Percentiles rank a stretch among this genome's conserved stretches.
phyloP scores from a whole-genome alignment of 2,113 vertebrate species.

The Bagarius yarrelli region DNA sequence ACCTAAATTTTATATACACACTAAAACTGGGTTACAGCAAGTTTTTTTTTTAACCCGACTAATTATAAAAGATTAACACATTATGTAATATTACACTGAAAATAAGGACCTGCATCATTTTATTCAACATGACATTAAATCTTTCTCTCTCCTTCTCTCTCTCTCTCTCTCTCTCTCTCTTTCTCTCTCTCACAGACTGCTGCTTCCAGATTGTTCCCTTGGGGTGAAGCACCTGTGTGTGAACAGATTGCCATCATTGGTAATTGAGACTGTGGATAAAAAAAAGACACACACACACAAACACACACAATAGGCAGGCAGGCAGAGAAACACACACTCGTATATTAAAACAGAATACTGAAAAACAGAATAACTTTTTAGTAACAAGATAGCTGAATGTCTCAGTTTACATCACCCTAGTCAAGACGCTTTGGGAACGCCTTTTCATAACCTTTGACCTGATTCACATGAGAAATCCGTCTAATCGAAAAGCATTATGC shows the following conservation, averaged over 20 bases:
- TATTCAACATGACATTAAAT: background rate
- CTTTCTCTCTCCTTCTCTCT: background rate
- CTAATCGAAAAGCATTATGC: too few relatives aligned
- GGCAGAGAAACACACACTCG: background rate
- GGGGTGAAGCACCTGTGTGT: constrained; percentile 46
- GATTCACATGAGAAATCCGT: too few relatives aligned
- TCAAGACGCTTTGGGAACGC: too few relatives aligned
- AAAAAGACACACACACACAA: constrained; percentile 5
- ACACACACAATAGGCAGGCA: background rate
- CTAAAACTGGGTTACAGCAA: background rate
- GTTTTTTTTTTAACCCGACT: background rate
- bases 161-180: constrained; percentile 4
- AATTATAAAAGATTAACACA: background rate
- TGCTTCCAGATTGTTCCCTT: constrained; percentile 49
- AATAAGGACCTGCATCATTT: background rate
- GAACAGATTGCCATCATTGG: constrained; percentile 53
- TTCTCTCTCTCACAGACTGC: constrained; percentile 24
- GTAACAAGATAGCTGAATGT: background rate
- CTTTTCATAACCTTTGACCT: too few relatives aligned
- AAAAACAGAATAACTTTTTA: background rate
- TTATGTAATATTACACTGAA: background rate
- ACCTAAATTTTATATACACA: background rate
- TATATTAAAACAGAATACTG: background rate
- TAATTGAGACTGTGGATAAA: constrained; percentile 50
- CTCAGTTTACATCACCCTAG: too few relatives aligned